Percentiles rank a stretch among this genome's conserved stretches.
These are phyloP conservation scores for Prinia subflava DNA, from an alignment of 2,113 vertebrate genomes.

Conservation along the genomic window DNA sequence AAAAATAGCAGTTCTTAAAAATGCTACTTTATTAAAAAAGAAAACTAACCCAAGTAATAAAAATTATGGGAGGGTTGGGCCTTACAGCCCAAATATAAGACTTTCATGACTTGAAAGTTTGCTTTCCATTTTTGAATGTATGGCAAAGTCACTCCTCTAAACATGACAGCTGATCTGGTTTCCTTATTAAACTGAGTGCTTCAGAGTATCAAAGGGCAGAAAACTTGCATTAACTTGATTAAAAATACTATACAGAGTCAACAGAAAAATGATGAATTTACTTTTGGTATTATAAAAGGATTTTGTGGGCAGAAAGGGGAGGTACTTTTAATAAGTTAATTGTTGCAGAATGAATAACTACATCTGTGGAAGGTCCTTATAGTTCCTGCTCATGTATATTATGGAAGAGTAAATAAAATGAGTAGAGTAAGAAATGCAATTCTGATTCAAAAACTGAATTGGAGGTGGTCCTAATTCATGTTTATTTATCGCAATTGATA, in stretches of 20 bases:
- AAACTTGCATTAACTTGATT: constrained; percentile 48
- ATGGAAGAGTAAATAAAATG: background rate
- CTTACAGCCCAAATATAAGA: background rate
- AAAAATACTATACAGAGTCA: background rate
- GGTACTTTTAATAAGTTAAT: background rate
- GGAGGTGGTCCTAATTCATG: background rate
- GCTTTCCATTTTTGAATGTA: background rate
- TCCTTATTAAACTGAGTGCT: constrained; percentile 5
- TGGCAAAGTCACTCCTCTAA: background rate
- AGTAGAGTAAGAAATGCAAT: background rate
- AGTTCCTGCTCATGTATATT: background rate
- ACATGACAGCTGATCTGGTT: background rate
- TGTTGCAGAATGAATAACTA: background rate
- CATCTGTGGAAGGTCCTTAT: background rate
- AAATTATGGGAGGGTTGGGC: background rate
- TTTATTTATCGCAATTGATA: background rate
- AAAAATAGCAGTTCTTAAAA: background rate
- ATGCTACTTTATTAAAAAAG: background rate
- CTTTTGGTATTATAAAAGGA: background rate
- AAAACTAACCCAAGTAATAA: background rate
- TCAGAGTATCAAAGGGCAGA: background rate
- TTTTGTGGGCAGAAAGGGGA: background rate
- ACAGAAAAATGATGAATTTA: background rate
- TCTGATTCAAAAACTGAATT: background rate
- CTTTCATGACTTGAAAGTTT: background rate